These are phyloP conservation scores for Psilopsiagon aymara DNA, from an alignment of 2,113 vertebrate genomes.

Conservation along the genomic window DNA sequence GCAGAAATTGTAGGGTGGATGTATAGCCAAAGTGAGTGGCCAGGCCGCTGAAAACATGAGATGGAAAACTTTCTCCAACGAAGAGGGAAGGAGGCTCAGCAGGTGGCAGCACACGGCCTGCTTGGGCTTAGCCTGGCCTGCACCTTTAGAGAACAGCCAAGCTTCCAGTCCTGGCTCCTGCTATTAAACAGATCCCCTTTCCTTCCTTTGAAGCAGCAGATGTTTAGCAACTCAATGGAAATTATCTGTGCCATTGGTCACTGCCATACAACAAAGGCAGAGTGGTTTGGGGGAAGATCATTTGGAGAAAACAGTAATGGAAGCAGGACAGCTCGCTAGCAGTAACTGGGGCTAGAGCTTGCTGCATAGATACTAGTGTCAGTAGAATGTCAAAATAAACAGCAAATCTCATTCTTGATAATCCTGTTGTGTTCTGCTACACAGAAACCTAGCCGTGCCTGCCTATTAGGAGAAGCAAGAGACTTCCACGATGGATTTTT, in stretches of 20 bases:
- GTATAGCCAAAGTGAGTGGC: background rate
- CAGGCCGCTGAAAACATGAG: background rate
- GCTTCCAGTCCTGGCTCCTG: background rate
- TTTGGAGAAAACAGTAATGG: background rate
- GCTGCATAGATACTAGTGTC: background rate
- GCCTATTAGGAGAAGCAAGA: background rate
- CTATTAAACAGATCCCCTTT: background rate
- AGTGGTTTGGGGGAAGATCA: background rate
- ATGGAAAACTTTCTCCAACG: background rate
- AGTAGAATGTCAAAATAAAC: background rate
- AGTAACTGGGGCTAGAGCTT: background rate
- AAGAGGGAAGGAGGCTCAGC: background rate
- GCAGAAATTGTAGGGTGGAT: background rate
- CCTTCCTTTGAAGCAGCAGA: background rate
- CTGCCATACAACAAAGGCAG: background rate
- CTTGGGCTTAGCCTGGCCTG: background rate
- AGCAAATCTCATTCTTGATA: background rate
- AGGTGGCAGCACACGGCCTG: constrained; percentile 38
- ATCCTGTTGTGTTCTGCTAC: background rate
- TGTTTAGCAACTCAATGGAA: background rate
- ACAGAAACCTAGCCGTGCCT: background rate
- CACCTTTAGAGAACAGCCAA: background rate
- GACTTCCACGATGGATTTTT: background rate
- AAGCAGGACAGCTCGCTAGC: background rate
- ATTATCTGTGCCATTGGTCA: background rate